Percentiles rank a stretch among this genome's conserved stretches.
Evolutionary conservation across 2,797 vertebrate species (phyloP).

Genomic region (Lagodon rhomboides): DNA sequence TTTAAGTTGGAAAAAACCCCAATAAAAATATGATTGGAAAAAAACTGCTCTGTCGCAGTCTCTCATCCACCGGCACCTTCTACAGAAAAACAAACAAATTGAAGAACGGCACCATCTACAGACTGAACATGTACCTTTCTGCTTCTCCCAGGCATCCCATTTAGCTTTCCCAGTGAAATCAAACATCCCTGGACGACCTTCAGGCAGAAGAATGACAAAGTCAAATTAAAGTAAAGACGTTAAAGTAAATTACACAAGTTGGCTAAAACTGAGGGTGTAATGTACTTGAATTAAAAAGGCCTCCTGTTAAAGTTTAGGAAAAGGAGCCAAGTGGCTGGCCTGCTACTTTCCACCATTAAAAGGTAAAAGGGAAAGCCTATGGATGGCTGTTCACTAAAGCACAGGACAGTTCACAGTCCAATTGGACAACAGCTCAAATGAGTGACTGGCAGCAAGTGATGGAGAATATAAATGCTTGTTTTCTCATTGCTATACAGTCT

Average conservation of each 20-base stretch:
- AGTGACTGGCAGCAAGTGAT: too few species aligned
- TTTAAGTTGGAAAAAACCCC: too few species aligned
- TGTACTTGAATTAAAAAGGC: neutral
- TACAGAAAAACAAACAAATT: neutral
- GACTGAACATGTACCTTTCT: conserved; percentile 86
- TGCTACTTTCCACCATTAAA: neutral
- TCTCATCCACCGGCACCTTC: too few species aligned
- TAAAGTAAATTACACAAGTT: neutral
- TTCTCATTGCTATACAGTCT: neutral
- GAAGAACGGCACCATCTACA: neutral
- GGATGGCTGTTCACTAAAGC: too few species aligned
- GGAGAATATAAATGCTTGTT: neutral
- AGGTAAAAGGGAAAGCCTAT: too few species aligned
- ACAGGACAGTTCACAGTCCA: too few species aligned
- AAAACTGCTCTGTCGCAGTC: too few species aligned
- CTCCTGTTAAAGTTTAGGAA: too few species aligned
- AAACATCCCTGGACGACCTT: conserved; percentile 92
- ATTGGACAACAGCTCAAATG: too few species aligned
- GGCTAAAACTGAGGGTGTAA: neutral
- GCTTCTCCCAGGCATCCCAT: conserved; percentile 92
- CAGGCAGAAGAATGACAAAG: conserved; percentile 2
- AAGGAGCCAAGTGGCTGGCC: too few species aligned
- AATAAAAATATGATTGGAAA: too few species aligned
- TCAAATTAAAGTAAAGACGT: neutral
- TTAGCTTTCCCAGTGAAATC: conserved; percentile 96